Evolutionary conservation across 1,140 invertebrate species (phyloP), one percentile per base, ranked within the genome.

Genomic region (Agrilus planipennis): DNA sequence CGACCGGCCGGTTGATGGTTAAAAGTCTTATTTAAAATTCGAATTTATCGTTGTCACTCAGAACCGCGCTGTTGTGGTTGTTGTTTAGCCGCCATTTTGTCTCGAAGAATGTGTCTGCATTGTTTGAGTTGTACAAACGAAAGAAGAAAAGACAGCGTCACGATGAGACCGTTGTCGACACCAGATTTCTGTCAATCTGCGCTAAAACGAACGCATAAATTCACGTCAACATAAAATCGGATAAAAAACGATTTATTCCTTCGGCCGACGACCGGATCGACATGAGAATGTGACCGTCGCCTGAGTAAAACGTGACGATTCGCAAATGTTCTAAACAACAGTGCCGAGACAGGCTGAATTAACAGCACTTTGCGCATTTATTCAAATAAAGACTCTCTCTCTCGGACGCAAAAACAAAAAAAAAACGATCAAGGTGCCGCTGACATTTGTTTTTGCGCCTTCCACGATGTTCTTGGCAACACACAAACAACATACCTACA

Each of bases 161-260:
- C 45, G 46, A 45, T 47, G 42, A 40, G n/a, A n/a, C n/a, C n/a
- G n/a, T n/a, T n/a, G n/a, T n/a, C 39, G 42, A 38, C 39, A 31
- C 43, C 43, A 34, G 49, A 51, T 51, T 51, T 51, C 50, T 46
- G 50, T 52, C 50, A 52, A 52, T 52, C 52, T 49, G 15, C 41
- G n/a, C 19, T 20, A 25, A 40, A 41, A 34, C 45, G 20, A 41
- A 45, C 35, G 47, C 49, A 53, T 51, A 53, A 49, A 53, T 53
- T 45, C 19, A 32, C 37, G 52, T 53, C 52, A 44, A 34, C 20
- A 19, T 34, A 37, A 44, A 49, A 53, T 53, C 52, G 44, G 49
- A 53, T 51, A 53, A 53, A 53, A 53, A 53, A 39, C 49, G 46
- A 53, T 51, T 53, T 53, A 53, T 53, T 45, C 45, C 34, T 45